A percentile compares a stretch with the other conserved stretches of the same genome.
Evolutionary conservation across 2,797 vertebrate genomes (phyloP).

Genomic region (Aselliscus stoliczkanus): DNA sequence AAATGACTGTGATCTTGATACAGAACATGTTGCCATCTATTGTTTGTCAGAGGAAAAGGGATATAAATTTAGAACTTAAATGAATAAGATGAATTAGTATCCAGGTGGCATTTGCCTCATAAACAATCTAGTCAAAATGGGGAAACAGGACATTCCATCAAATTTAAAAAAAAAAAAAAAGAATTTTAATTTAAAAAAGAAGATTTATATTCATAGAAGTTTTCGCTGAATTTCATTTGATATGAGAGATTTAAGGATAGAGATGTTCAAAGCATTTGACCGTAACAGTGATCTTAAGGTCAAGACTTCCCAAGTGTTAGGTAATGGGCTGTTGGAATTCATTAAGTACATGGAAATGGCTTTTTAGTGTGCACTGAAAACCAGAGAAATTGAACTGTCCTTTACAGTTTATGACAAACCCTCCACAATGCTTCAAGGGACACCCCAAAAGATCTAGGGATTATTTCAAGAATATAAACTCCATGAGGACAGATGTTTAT

Average conservation of each 20-base stretch:
- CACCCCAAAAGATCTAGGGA: neutral
- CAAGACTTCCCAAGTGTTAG: neutral
- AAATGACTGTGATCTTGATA: constrained; percentile 6
- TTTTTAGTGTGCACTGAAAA: neutral
- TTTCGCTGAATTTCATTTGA: neutral
- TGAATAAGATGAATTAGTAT: constrained; percentile 40
- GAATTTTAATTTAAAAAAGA: neutral
- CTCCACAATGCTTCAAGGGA: neutral
- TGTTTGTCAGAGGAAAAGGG: constrained; percentile 25
- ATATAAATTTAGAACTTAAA: constrained; percentile 36
- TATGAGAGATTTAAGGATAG: neutral
- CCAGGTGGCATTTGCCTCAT: neutral
- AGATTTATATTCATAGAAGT: neutral
- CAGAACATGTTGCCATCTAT: constrained; percentile 13
- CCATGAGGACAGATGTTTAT: neutral
- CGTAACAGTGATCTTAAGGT: neutral
- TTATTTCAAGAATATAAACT: neutral
- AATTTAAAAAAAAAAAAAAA: neutral
- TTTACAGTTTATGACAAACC: neutral
- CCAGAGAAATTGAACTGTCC: neutral
- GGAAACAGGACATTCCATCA: neutral
- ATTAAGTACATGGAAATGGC: neutral
- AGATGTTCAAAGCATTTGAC: neutral
- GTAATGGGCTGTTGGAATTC: neutral
- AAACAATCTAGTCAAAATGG: neutral